These are phyloP conservation scores for Aramus guarauna DNA, from an alignment of 2,113 vertebrate genomes.

Conservation along the genomic window DNA sequence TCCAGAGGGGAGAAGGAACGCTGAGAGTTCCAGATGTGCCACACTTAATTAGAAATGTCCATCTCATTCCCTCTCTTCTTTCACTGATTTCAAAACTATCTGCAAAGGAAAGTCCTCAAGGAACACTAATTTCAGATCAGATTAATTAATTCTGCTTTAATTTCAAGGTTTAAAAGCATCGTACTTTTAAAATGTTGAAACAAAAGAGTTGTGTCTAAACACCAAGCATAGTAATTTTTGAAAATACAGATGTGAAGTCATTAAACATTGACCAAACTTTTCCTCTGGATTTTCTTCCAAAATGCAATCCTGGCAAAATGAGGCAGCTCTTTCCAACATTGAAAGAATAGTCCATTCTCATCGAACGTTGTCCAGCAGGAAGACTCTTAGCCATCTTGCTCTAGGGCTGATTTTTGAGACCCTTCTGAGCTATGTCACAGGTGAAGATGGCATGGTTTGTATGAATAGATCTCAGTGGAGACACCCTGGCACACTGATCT, in stretches of 20 bases:
- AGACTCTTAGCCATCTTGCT: background rate
- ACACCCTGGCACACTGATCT: background rate
- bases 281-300: background rate
- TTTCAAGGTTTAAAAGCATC: constrained; percentile 39
- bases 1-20: constrained; percentile 13
- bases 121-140: constrained; percentile 17
- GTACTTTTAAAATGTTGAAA: background rate
- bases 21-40: constrained; percentile 51
- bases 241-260: background rate
- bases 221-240: background rate
- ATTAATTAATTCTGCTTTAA: constrained; percentile 54
- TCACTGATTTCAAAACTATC: constrained; percentile 34
- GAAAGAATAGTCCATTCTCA: background rate
- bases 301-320: background rate
- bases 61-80: background rate
- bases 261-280: background rate
- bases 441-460: background rate
- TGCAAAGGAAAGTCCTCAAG: constrained; percentile 16
- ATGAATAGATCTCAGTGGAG: background rate
- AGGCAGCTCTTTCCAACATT: background rate
- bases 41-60: constrained; percentile 60
- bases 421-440: background rate
- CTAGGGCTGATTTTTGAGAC: background rate
- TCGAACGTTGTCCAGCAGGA: background rate
- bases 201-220: background rate